These are phyloP conservation scores for Ernsta delagoae DNA, from an alignment of 2,888 invertebrate species.

Conservation along the genomic window DNA sequence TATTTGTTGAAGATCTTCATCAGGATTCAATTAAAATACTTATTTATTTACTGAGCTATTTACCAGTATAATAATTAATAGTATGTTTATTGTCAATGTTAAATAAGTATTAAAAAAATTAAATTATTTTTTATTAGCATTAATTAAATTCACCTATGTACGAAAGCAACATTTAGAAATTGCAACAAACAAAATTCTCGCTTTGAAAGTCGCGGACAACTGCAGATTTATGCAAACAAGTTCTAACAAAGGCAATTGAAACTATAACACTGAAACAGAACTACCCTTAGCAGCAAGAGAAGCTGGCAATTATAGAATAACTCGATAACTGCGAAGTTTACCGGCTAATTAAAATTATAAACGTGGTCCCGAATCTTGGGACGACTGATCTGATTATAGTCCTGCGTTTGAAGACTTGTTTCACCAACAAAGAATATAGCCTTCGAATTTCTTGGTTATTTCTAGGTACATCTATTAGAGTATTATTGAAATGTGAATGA, in stretches of 20 bases:
- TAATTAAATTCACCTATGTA: no score
- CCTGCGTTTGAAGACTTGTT: slow-evolving; percentile 1
- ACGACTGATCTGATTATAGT: slow-evolving; percentile 51
- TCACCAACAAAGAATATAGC: not conserved
- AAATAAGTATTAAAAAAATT: no score
- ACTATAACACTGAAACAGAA: slow-evolving; percentile 5
- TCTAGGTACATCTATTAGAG: no score
- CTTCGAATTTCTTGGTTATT: no score
- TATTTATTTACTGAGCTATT: no score
- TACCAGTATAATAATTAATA: no score
- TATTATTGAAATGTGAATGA: no score
- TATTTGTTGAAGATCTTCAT: no score
- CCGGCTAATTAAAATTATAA: slow-evolving; percentile 61
- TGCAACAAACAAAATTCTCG: not conserved
- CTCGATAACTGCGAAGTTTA: slow-evolving; percentile 42
- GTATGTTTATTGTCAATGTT: no score
- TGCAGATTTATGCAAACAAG: slow-evolving; percentile 19
- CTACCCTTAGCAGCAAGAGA: slow-evolving; percentile 2
- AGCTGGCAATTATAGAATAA: slow-evolving; percentile 34
- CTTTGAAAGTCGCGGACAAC: not conserved
- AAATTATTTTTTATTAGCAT: not conserved
- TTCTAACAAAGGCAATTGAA: slow-evolving; percentile 9
- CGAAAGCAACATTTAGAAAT: not conserved
- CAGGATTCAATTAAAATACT: no score
- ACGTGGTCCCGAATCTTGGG: slow-evolving; percentile 52